phyloP scores from a whole-genome alignment of 2,113 vertebrate genomes.

The Lanius collurio region DNA sequence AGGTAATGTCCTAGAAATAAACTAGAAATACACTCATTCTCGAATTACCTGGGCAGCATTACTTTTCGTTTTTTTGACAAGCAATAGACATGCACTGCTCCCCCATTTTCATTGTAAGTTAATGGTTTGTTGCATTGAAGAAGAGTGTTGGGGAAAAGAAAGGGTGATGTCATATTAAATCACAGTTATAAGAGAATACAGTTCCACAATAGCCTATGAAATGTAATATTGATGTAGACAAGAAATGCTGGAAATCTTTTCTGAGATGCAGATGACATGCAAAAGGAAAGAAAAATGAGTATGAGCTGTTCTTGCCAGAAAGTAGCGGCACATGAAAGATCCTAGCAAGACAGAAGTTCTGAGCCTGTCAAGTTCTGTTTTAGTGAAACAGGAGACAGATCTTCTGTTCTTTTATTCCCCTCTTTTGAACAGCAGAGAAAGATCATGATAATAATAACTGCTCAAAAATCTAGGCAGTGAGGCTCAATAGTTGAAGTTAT shows the following conservation, averaged over 20 bases:
- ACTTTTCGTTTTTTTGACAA: not conserved
- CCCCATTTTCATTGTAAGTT: not conserved
- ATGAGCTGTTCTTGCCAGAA: not conserved
- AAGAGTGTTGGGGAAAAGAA: not conserved
- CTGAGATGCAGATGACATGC: not conserved
- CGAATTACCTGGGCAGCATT: not conserved
- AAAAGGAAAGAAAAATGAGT: not conserved
- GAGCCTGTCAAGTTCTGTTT: slow-evolving; percentile 27
- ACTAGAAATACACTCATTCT: too few species aligned
- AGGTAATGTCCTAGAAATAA: not conserved
- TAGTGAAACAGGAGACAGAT: not conserved
- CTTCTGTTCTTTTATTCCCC: not conserved
- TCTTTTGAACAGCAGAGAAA: slow-evolving; percentile 18
- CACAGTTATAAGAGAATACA: not conserved
- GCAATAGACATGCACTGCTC: not conserved
- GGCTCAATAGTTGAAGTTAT: not conserved
- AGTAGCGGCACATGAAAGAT: not conserved
- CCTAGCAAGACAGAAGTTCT: slow-evolving; percentile 11
- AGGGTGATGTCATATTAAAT: not conserved
- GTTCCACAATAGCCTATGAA: not conserved
- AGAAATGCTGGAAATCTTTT: not conserved
- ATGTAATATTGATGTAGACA: not conserved
- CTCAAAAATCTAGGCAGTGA: not conserved
- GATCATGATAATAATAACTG: not conserved
- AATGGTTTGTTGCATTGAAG: not conserved